Evolutionary conservation across 2,113 vertebrate genomes (phyloP).

Genomic region (Gnathonemus echidnorhynchus): DNA sequence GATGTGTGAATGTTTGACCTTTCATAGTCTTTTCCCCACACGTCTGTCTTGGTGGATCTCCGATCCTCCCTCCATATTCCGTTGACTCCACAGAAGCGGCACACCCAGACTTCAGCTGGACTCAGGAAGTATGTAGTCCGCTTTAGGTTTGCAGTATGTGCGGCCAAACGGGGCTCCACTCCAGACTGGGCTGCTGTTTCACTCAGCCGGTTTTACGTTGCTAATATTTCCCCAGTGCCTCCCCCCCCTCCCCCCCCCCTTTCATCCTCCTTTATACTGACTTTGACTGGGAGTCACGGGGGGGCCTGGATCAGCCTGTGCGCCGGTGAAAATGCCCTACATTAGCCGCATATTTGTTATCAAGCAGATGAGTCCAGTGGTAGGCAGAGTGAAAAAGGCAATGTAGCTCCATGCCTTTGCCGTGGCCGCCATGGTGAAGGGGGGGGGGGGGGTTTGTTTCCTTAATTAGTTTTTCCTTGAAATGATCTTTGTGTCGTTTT

Average conservation of each 20-base stretch:
- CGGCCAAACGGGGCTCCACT: not conserved
- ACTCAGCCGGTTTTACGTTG: not conserved
- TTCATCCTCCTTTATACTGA: not conserved
- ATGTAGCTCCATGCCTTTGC: not conserved
- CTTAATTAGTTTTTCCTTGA: conserved; percentile 10
- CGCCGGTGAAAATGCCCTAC: not conserved
- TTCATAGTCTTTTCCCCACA: not conserved
- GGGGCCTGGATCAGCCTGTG: not conserved
- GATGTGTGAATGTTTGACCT: not conserved
- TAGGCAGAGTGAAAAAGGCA: not conserved
- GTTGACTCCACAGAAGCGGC: not conserved
- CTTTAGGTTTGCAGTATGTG: not conserved
- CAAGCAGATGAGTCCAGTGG: not conserved
- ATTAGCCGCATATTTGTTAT: not conserved
- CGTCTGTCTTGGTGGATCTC: not conserved
- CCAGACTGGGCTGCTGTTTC: not conserved
- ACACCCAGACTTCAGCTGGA: not conserved
- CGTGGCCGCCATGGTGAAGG: not conserved
- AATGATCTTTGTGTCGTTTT: conserved; percentile 7
- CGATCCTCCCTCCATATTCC: not conserved
- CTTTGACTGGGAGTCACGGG: not conserved
- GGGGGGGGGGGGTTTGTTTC: not conserved
- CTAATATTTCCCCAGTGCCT: not conserved
- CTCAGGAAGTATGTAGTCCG: not conserved
- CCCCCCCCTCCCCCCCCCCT: not conserved